phyloP scores from a whole-genome alignment of 2,888 invertebrate species.

The Allacma fusca region DNA sequence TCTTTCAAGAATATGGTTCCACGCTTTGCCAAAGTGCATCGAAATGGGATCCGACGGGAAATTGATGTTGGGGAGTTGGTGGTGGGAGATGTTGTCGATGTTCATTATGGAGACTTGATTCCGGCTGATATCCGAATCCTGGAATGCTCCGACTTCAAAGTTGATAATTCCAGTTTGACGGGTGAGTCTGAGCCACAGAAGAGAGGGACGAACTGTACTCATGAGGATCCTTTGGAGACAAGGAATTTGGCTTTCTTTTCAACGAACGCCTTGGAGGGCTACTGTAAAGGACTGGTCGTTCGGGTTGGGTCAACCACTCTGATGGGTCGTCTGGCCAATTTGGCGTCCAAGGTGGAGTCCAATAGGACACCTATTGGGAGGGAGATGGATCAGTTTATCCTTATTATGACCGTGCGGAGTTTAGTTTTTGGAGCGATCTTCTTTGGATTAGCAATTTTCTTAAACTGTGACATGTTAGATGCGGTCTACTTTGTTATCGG shows the following conservation, averaged over 20 bases:
- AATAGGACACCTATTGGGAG: conserved; percentile 79
- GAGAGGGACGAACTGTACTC: conserved; percentile 65
- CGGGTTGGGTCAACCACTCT: conserved; percentile 74
- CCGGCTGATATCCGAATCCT: conserved; percentile 71
- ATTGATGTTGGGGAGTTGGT: conserved; percentile 66
- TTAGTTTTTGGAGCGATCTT: conserved; percentile 74
- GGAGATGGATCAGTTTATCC: conserved; percentile 79
- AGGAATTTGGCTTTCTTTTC: conserved; percentile 70
- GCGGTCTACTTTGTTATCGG: conserved; percentile 64
- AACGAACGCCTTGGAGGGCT: conserved; percentile 71
- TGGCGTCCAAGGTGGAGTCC: conserved; percentile 72
- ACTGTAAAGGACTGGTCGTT: conserved; percentile 72
- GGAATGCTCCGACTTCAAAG: conserved; percentile 69
- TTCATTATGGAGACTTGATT: conserved; percentile 70
- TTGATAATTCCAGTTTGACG: conserved; percentile 75
- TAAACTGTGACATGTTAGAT: conserved; percentile 70
- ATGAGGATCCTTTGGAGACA: conserved; percentile 68
- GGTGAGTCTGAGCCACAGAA: conserved; percentile 75
- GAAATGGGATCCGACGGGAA: conserved; percentile 64
- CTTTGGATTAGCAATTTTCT: conserved; percentile 74
- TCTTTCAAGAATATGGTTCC: conserved; percentile 72
- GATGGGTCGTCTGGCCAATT: conserved; percentile 76
- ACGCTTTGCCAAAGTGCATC: conserved; percentile 62
- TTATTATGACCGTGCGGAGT: conserved; percentile 74
- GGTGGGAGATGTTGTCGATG: conserved; percentile 69